Percentiles rank a stretch among this genome's conserved stretches.
Conservation (phyloP, 2,797 vertebrate genomes). For the Simalia tracyae region DNA sequence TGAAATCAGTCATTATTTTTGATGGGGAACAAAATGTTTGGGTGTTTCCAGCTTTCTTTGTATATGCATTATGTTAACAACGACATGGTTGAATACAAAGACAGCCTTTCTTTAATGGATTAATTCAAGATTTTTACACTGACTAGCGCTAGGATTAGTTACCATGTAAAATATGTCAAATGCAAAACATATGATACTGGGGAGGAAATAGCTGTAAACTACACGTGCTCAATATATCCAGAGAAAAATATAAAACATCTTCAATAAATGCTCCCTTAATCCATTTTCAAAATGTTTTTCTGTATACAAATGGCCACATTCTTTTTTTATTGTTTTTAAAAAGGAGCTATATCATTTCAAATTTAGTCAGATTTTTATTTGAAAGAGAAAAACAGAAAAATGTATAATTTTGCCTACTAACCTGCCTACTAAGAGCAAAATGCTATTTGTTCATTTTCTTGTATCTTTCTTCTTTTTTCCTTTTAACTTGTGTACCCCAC, state of each 20-base stretch:
- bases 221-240: not conserved
- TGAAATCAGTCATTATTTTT: not conserved
- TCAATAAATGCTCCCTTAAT: not conserved
- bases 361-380: not conserved
- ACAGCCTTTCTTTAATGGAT: slow-evolving; percentile 4
- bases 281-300: not conserved
- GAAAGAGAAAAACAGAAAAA: not conserved
- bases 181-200: not conserved
- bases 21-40: not conserved
- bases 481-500: slow-evolving; percentile 11
- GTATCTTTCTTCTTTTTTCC: not conserved
- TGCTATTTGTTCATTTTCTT: not conserved
- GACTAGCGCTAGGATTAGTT: not conserved
- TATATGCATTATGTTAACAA: not conserved
- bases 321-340: not conserved
- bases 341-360: not conserved
- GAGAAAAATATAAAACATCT: not conserved
- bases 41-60: not conserved
- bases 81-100: not conserved
- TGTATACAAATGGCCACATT: not conserved
- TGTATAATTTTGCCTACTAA: not conserved
- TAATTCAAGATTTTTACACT: not conserved
- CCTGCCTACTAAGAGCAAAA: not conserved
- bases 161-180: not conserved
- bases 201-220: not conserved